phyloP scores from a whole-genome alignment of 2,113 vertebrate genomes.

The Ceuthmochares aereus region DNA sequence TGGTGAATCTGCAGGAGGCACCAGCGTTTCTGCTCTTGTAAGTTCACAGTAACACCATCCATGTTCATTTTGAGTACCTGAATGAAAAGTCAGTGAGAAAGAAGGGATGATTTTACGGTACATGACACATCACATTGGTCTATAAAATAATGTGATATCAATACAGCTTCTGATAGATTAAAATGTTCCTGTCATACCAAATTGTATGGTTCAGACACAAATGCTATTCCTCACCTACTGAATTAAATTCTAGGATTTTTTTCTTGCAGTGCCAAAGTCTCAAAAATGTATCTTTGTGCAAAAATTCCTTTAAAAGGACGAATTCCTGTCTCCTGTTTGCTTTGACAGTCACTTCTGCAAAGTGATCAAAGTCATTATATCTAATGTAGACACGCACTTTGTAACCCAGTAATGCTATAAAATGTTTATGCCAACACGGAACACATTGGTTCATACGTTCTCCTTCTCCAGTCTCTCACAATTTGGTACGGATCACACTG shows the following conservation, averaged over 20 bases:
- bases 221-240: neutral
- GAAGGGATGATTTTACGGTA: neutral
- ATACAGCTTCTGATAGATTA: neutral
- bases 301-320: neutral
- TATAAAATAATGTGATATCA: neutral
- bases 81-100: neutral
- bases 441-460: no score
- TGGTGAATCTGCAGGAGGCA: slow-evolving; percentile 87
- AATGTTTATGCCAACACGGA: neutral
- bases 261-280: neutral
- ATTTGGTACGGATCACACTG: neutral
- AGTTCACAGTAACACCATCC: neutral
- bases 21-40: slow-evolving; percentile 86
- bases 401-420: neutral
- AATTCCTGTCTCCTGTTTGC: neutral
- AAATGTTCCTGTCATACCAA: neutral
- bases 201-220: neutral
- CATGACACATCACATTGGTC: neutral
- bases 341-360: neutral
- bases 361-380: accelerated
- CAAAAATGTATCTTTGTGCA: neutral
- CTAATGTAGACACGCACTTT: neutral
- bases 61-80: neutral
- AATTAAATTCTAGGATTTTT: neutral
- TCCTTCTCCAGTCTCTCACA: neutral